Percentiles rank a stretch among this genome's conserved stretches.
phyloP scores from a whole-genome alignment of 2,797 vertebrate species.

The Periparus ater region DNA sequence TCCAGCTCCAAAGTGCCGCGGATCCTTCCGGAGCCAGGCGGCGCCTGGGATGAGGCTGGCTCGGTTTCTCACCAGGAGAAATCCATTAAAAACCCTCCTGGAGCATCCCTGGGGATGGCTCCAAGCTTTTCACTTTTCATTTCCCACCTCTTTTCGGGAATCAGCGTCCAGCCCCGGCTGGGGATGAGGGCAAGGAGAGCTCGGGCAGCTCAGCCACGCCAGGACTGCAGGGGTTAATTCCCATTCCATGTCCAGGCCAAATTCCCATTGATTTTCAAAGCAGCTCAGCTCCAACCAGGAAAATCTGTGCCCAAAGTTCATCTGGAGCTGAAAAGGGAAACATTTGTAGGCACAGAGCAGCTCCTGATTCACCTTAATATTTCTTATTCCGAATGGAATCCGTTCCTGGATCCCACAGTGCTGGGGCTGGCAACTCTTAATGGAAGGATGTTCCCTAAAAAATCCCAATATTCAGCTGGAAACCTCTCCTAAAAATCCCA shows the following conservation, averaged over 20 bases:
- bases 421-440: neutral
- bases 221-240: neutral
- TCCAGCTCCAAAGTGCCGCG: accelerated
- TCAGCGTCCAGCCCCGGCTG: neutral
- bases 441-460: neutral
- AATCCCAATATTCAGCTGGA: neutral
- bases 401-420: accelerated
- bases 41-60: neutral
- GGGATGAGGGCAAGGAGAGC: neutral
- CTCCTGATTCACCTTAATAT: neutral
- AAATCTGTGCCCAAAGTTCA: neutral
- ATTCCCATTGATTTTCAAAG: neutral
- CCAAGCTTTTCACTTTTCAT: neutral
- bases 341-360: neutral
- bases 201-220: accelerated
- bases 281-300: neutral
- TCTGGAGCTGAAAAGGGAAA: neutral
- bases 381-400: accelerated
- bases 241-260: accelerated
- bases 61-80: neutral
- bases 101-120: neutral
- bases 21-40: neutral
- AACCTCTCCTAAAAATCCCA: neutral
- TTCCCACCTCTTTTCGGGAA: neutral
- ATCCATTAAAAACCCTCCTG: neutral